Conservation (phyloP, 2,888 invertebrate species). For the Gastrophysa polygoni region DNA sequence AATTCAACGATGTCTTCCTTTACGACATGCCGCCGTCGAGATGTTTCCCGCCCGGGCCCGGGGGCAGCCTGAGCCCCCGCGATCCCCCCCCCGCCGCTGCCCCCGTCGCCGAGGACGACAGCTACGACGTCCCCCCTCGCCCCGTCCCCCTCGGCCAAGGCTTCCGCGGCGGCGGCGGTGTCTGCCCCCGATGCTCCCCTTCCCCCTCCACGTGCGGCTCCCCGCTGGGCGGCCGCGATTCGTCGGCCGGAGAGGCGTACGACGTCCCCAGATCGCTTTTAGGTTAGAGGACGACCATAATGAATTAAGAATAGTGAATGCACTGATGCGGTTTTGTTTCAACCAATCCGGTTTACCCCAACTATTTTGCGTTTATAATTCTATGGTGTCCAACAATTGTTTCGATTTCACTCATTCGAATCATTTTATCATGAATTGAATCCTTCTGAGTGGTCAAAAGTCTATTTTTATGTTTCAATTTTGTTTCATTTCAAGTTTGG, state of each 20-base stretch:
- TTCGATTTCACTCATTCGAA: too few relatives aligned
- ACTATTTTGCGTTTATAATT: too few relatives aligned
- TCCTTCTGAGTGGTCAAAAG: too few relatives aligned
- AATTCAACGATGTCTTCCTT: constrained; percentile 74
- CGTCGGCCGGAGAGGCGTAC: constrained; percentile 62
- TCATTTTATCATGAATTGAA: too few relatives aligned
- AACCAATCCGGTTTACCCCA: too few relatives aligned
- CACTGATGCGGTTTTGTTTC: too few relatives aligned
- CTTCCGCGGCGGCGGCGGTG: constrained; percentile 55
- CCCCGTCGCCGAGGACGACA: constrained; percentile 48
- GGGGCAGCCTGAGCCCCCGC: constrained; percentile 20
- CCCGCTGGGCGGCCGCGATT: constrained; percentile 51
- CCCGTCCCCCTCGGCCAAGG: constrained; percentile 63
- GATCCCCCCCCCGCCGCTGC: background rate
- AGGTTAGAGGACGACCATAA: constrained; percentile 19
- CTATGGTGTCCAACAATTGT: too few relatives aligned
- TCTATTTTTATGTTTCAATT: too few relatives aligned
- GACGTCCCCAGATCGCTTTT: constrained; percentile 67
- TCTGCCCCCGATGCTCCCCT: constrained; percentile 60
- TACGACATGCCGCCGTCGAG: constrained; percentile 67
- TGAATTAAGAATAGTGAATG: too few relatives aligned
- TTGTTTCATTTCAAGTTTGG: too few relatives aligned
- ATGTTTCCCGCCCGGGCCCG: constrained; percentile 48
- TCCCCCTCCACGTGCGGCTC: constrained; percentile 58
- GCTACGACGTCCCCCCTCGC: constrained; percentile 69